phyloP scores from a whole-genome alignment of 2,113 vertebrate species.

The Mohoua ochrocephala region DNA sequence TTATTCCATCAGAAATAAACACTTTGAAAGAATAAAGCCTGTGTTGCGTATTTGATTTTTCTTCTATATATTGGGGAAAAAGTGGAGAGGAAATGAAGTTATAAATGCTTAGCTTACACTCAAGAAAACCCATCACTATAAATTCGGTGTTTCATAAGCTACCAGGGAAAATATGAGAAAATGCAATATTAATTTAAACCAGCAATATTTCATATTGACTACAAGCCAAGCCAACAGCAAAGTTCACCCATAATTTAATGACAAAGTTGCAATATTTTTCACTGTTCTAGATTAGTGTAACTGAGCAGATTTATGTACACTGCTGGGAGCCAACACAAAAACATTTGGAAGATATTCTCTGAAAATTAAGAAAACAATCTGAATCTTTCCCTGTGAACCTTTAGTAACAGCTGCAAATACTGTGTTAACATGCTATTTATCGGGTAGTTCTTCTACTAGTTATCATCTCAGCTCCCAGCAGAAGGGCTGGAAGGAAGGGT shows the following conservation, averaged over 20 bases:
- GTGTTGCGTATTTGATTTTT: not conserved
- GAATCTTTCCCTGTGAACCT: not conserved
- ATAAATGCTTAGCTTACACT: not conserved
- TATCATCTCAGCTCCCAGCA: not conserved
- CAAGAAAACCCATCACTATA: not conserved
- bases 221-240: not conserved
- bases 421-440: not conserved
- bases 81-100: not conserved
- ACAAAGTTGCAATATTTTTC: not conserved
- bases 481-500: not conserved
- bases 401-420: not conserved
- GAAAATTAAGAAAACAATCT: not conserved
- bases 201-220: not conserved
- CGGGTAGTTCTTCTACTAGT: not conserved
- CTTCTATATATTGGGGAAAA: not conserved
- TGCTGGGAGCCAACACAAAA: not conserved
- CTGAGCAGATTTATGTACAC: constrained; percentile 17
- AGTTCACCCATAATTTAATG: not conserved
- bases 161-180: not conserved
- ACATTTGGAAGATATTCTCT: not conserved
- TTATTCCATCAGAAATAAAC: not conserved
- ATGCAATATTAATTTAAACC: not conserved
- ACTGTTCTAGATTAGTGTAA: not conserved
- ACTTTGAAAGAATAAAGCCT: not conserved
- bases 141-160: not conserved